These are phyloP conservation scores for Ectemnius lituratus DNA, from an alignment of 2,888 invertebrate species.

Conservation along the genomic window DNA sequence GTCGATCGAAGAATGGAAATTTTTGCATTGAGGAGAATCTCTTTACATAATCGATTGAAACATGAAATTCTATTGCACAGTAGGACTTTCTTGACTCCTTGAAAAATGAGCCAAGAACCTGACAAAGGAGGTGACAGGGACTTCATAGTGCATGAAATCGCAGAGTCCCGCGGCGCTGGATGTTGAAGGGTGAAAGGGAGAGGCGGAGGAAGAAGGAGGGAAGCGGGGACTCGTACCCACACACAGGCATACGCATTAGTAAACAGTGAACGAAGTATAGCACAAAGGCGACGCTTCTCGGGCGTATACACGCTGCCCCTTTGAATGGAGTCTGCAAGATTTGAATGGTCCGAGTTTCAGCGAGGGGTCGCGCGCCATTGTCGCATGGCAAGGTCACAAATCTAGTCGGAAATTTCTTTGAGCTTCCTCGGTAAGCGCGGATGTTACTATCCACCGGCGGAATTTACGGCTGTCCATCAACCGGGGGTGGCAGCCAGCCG, in stretches of 20 bases:
- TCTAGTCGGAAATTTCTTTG: constrained; percentile 73
- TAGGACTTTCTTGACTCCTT: background rate
- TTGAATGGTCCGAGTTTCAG: constrained; percentile 72
- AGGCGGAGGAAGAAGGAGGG: constrained; percentile 42
- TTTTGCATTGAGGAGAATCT: too few relatives aligned
- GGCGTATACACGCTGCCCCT: constrained; percentile 62
- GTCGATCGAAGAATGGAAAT: too few relatives aligned
- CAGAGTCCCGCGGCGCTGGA: constrained; percentile 30
- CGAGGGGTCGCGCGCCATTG: constrained; percentile 73
- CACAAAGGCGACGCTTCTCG: constrained; percentile 68
- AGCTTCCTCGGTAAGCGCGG: constrained; percentile 59
- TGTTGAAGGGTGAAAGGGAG: constrained; percentile 33
- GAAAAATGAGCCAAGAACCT: background rate
- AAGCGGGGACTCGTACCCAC: constrained; percentile 56
- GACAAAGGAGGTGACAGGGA: constrained; percentile 29
- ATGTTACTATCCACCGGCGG: constrained; percentile 49
- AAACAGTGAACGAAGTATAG: constrained; percentile 67
- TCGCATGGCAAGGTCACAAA: constrained; percentile 76
- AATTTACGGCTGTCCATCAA: constrained; percentile 55
- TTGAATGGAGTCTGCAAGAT: constrained; percentile 75
- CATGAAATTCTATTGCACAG: too few relatives aligned
- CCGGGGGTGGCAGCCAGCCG: constrained; percentile 45
- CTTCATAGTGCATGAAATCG: constrained; percentile 34
- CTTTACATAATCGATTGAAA: too few relatives aligned
- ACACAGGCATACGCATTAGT: constrained; percentile 39